Evolutionary conservation across 2,113 vertebrate genomes (phyloP), one percentile per base, ranked within the genome.

Genomic region (Catharus fuscescens): DNA sequence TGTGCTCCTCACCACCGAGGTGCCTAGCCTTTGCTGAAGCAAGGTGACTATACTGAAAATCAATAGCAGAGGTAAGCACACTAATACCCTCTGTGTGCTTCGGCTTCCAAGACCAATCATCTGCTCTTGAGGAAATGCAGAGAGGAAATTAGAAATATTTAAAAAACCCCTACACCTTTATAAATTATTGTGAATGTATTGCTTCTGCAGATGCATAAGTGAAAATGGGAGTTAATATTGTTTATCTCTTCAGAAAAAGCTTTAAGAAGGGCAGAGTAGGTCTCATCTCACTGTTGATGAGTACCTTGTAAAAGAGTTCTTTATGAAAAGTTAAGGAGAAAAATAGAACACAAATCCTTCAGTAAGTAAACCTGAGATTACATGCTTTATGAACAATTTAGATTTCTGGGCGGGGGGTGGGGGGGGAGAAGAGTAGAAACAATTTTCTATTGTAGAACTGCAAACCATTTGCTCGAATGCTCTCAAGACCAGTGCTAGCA

Each of bases 371-470:
- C 18, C 23, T 44, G 28, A 64, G 15, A 34, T 76, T 57, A 71
- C 25, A 72, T 92, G 28, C 36, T n/a, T 90, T 69, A 45, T 50
- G 31, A 85, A 54, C 5, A 31, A 10, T 62, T 84, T 5, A 34
- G 26, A 25, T 60, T 81, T 67, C 25, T 29, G 29, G 2, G 18
- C 34, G 34, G 34, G 34, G 34, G 34, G 34, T 36, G 2, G 0
- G 0, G 0, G 1, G 18, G 25, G 29, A 40, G 14, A 28, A 34
- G 6, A 54, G 7, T 21, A 50, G 4, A 77, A 87, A 48, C 3
- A 62, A 34, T 65, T 82, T 96, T 82, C 31, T 67, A 0, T 47
- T 45, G 5, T 62, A 88, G 36, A 73, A 61, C 8, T 45, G 13
- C 19, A 66, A 78, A 29, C 1, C 6, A 25, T 53, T 78, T 83